Evolutionary conservation across 2,797 vertebrate genomes (phyloP).

Genomic region (Staurois parvus): DNA sequence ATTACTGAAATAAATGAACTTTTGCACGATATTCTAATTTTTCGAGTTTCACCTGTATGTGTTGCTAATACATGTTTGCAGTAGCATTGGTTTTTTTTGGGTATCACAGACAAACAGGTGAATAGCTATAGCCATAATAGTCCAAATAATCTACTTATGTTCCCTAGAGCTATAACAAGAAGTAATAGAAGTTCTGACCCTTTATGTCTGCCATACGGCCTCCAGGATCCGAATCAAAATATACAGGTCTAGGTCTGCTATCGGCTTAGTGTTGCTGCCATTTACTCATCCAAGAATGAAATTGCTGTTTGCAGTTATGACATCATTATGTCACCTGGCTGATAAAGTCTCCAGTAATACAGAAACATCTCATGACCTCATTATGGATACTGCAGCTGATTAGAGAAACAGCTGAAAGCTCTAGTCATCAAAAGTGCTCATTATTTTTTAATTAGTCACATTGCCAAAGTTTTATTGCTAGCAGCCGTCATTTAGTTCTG

Average conservation of each 20-base stretch:
- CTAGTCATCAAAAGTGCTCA: too few relatives aligned
- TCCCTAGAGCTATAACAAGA: background rate
- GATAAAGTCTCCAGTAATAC: constrained; percentile 17
- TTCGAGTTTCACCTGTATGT: too few relatives aligned
- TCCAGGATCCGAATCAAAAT: background rate
- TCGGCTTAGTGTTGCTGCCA: background rate
- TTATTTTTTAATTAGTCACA: too few relatives aligned
- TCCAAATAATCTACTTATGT: background rate
- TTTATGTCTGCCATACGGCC: background rate
- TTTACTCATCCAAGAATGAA: constrained; percentile 9
- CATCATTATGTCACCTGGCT: constrained; percentile 26
- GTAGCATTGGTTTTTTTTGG: background rate
- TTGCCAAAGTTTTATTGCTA: too few relatives aligned
- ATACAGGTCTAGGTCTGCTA: constrained; percentile 1
- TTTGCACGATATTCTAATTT: too few relatives aligned
- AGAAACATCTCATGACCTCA: constrained; percentile 20
- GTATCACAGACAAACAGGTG: background rate
- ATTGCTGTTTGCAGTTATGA: constrained; percentile 20
- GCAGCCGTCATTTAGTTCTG: too few relatives aligned
- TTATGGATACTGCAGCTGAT: constrained; percentile 28
- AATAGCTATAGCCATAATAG: background rate
- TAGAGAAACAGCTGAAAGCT: constrained; percentile 19
- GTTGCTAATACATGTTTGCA: background rate
- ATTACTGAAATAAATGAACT: too few relatives aligned
- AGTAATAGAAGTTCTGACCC: constrained; percentile 3